These are phyloP conservation scores for Drosophila navojoa DNA, from an alignment of 1,140 invertebrate species.

Conservation along the genomic window DNA sequence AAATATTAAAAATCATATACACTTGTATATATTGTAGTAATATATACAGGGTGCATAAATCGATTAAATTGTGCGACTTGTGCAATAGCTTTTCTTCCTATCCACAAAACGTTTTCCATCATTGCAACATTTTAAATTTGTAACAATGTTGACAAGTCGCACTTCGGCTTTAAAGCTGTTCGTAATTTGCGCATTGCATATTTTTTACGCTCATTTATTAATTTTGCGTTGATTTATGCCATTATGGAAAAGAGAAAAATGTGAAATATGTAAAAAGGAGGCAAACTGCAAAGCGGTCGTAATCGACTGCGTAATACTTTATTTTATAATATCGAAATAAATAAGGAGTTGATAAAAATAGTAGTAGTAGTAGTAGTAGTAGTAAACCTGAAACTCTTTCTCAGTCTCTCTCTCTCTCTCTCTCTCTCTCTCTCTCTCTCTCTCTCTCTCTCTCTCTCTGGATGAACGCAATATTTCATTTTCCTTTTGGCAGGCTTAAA, in stretches of 20 bases:
- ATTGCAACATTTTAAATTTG: conserved; percentile 24
- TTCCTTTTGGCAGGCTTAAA: too few species aligned
- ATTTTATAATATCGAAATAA: too few species aligned
- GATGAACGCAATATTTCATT: too few species aligned
- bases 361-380: too few species aligned
- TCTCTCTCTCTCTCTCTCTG: too few species aligned
- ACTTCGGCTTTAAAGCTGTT: conserved; percentile 72
- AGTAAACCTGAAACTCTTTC: too few species aligned
- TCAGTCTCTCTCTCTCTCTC: too few species aligned
- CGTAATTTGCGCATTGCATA: conserved; percentile 61
- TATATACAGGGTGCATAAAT: conserved; percentile 35
- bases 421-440: too few species aligned
- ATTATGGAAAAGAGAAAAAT: conserved; percentile 17
- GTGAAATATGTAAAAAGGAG: neutral
- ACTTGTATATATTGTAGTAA: conserved; percentile 13
- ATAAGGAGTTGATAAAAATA: too few species aligned
- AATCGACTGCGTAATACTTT: neutral
- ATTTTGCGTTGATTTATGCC: conserved; percentile 74
- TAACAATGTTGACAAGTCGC: conserved; percentile 65
- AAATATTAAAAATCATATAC: conserved; percentile 34
- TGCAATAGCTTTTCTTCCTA: conserved; percentile 49
- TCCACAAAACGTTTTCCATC: conserved; percentile 23
- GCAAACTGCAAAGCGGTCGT: neutral
- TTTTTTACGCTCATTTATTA: conserved; percentile 71
- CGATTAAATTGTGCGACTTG: conserved; percentile 49